Percentiles rank a stretch among this genome's conserved stretches.
phyloP scores from a whole-genome alignment of 2,888 invertebrate species.

The Thereva unica region DNA sequence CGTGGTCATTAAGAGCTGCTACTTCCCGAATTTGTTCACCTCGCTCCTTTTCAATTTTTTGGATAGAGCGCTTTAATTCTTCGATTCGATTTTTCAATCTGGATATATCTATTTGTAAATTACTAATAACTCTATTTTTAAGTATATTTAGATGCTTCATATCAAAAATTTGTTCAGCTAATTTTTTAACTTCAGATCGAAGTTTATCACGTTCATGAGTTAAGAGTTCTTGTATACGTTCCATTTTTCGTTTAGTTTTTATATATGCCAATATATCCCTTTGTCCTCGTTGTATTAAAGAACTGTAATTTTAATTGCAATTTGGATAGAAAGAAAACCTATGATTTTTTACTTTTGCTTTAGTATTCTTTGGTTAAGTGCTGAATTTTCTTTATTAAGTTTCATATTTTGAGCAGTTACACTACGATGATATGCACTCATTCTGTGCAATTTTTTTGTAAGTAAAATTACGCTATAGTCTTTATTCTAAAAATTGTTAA shows the following conservation, averaged over 20 bases:
- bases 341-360: constrained; percentile 10
- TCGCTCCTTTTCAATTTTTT: constrained; percentile 48
- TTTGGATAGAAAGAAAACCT: not conserved
- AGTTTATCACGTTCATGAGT: constrained; percentile 51
- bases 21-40: constrained; percentile 48
- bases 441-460: not conserved
- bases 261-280: not conserved
- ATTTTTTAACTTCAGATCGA: constrained; percentile 49
- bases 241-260: not conserved
- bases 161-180: constrained; percentile 48
- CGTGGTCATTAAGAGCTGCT: constrained; percentile 47
- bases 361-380: not conserved
- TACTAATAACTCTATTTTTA: constrained; percentile 48
- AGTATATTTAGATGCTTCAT: constrained; percentile 50
- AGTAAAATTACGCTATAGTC: not conserved
- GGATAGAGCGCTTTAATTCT: constrained; percentile 45
- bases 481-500: not conserved
- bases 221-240: constrained; percentile 47
- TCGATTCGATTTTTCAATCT: constrained; percentile 48
- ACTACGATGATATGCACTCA: not conserved
- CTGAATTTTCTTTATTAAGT: not conserved
- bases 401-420: not conserved
- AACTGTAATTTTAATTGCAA: not conserved
- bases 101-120: constrained; percentile 49
- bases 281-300: not conserved